Conservation (phyloP, 2,113 vertebrate species). For the Otus sunia region DNA sequence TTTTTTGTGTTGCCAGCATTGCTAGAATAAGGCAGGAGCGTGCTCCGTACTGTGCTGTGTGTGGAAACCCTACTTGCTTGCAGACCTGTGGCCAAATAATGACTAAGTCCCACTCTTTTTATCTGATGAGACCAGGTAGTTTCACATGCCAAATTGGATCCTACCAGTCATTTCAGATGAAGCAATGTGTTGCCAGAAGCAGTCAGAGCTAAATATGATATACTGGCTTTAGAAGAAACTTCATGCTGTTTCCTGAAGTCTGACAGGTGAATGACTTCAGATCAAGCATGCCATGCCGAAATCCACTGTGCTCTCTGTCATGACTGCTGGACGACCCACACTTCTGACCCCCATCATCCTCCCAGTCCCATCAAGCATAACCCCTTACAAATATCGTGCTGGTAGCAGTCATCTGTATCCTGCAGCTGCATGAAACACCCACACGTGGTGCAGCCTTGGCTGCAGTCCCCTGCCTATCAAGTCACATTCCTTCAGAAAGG, state of each 20-base stretch:
- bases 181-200: neutral
- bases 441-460: neutral
- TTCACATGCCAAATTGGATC: neutral
- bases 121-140: neutral
- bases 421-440: neutral
- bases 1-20: neutral
- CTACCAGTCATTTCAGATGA: neutral
- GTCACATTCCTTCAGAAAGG: neutral
- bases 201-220: neutral
- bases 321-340: neutral
- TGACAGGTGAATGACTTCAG: neutral
- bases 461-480: neutral
- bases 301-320: neutral
- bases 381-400: neutral
- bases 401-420: neutral
- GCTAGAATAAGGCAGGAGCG: neutral
- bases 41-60: neutral
- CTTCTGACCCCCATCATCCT: neutral
- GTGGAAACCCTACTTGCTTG: neutral
- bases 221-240: neutral
- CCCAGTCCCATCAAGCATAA: neutral
- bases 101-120: neutral
- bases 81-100: neutral
- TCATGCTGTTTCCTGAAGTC: neutral
- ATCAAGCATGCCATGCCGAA: neutral